Conservation (phyloP, 1,140 invertebrate species). For the Drosophila persimilis region DNA sequence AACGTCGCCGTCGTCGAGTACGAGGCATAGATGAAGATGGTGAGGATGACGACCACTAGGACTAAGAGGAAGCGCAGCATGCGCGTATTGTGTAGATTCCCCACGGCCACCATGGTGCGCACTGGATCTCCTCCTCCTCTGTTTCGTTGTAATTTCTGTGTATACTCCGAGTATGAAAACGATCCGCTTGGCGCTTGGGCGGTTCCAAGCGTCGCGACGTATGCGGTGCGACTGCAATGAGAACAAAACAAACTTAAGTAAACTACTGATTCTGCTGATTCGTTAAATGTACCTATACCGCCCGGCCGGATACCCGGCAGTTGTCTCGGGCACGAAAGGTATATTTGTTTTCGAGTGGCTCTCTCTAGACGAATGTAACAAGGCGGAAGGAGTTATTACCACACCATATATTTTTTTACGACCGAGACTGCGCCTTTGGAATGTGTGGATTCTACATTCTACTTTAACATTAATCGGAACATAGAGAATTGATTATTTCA, state of each 20-base stretch:
- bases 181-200: too few species aligned
- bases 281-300: constrained; percentile 31
- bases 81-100: constrained; percentile 75
- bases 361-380: too few species aligned
- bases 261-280: constrained; percentile 45
- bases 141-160: too few species aligned
- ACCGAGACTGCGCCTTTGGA: too few species aligned
- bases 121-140: not conserved
- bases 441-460: too few species aligned
- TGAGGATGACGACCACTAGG: constrained; percentile 70
- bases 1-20: constrained; percentile 74
- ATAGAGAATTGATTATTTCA: too few species aligned
- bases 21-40: constrained; percentile 82
- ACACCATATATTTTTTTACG: not conserved
- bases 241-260: constrained; percentile 26
- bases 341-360: not conserved
- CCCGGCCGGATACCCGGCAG: too few species aligned
- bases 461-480: too few species aligned
- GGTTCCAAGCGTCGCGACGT: constrained; percentile 13
- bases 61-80: constrained; percentile 78
- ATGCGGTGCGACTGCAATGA: constrained; percentile 48
- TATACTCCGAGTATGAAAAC: too few species aligned
- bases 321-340: not conserved
- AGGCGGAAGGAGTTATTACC: not conserved
- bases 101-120: constrained; percentile 54